These are phyloP conservation scores for Solenopsis invicta DNA, from an alignment of 1,140 invertebrate species.

Conservation along the genomic window DNA sequence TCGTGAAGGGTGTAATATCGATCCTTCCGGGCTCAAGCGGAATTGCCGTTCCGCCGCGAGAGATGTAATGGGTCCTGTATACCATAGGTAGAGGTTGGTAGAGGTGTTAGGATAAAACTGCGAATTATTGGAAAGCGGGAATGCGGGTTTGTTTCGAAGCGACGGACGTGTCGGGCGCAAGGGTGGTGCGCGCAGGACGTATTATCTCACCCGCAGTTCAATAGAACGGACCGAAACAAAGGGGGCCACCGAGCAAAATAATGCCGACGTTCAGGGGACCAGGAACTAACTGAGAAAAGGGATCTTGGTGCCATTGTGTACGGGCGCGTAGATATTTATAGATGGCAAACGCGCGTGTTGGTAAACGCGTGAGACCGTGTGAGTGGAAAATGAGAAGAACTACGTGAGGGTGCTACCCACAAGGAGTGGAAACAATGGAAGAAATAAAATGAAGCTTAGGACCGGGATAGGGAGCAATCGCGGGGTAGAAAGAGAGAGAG, in stretches of 20 bases:
- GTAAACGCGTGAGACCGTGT: slow-evolving; percentile 67
- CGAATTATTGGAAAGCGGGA: slow-evolving; percentile 79
- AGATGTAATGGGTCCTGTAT: slow-evolving; percentile 49
- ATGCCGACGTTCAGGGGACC: slow-evolving; percentile 82
- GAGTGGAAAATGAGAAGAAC: slow-evolving; percentile 79
- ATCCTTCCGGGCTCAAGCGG: slow-evolving; percentile 21
- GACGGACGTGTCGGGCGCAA: slow-evolving; percentile 79
- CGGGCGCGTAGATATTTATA: slow-evolving; percentile 47
- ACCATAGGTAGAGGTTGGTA: slow-evolving; percentile 19
- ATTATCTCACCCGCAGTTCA: slow-evolving; percentile 84
- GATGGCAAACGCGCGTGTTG: slow-evolving; percentile 41
- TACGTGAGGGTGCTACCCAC: slow-evolving; percentile 75
- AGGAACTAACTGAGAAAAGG: slow-evolving; percentile 80
- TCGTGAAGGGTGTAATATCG: slow-evolving; percentile 56
- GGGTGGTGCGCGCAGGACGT: slow-evolving; percentile 75
- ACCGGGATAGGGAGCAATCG: slow-evolving; percentile 66
- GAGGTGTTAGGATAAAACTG: slow-evolving; percentile 69
- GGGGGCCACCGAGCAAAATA: slow-evolving; percentile 82
- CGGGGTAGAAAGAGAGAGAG: slow-evolving; percentile 63
- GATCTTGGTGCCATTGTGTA: slow-evolving; percentile 75
- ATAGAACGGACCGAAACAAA: slow-evolving; percentile 85
- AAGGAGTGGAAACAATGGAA: slow-evolving; percentile 82
- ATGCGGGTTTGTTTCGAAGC: slow-evolving; percentile 80
- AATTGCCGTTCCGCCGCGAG: slow-evolving; percentile 51
- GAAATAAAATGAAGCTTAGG: slow-evolving; percentile 84